Evolutionary conservation across 2,113 vertebrate genomes (phyloP).

Genomic region (Oncorhynchus gorbuscha): DNA sequence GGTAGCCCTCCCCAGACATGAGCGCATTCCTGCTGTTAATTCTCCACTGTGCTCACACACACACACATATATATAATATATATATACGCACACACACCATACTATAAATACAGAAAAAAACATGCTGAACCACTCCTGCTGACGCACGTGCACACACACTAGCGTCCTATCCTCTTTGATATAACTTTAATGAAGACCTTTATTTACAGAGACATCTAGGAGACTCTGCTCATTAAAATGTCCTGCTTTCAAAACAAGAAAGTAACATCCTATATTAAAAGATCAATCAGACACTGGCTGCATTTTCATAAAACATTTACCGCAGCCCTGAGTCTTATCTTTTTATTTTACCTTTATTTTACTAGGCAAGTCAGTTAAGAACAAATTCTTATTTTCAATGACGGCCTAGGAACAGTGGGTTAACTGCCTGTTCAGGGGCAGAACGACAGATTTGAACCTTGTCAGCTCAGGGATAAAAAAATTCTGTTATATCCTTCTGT

Average conservation of each 20-base stretch:
- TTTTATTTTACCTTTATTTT: no score
- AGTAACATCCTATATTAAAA: background rate
- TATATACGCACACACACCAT: background rate
- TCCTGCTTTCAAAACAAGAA: background rate
- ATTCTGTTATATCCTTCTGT: constrained; percentile 3
- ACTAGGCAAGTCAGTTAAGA: no score
- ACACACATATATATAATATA: background rate
- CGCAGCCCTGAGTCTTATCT: constrained; percentile 7
- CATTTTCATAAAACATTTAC: constrained; percentile 12
- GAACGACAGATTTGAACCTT: no score
- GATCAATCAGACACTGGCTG: background rate
- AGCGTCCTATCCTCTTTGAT: background rate
- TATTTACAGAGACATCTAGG: background rate
- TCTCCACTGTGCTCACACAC: constrained; percentile 10
- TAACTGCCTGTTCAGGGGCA: no score
- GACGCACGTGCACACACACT: background rate
- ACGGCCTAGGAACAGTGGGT: no score
- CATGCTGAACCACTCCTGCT: background rate
- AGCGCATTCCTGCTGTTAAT: constrained; percentile 50
- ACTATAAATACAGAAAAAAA: background rate
- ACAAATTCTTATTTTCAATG: no score
- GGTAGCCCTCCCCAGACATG: constrained; percentile 43
- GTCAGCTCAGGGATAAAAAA: no score
- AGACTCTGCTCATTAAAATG: background rate
- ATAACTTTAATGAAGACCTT: background rate